Percentiles rank a stretch among this genome's conserved stretches.
phyloP scores from a whole-genome alignment of 2,888 invertebrate genomes.

The Machimus atricapillus region DNA sequence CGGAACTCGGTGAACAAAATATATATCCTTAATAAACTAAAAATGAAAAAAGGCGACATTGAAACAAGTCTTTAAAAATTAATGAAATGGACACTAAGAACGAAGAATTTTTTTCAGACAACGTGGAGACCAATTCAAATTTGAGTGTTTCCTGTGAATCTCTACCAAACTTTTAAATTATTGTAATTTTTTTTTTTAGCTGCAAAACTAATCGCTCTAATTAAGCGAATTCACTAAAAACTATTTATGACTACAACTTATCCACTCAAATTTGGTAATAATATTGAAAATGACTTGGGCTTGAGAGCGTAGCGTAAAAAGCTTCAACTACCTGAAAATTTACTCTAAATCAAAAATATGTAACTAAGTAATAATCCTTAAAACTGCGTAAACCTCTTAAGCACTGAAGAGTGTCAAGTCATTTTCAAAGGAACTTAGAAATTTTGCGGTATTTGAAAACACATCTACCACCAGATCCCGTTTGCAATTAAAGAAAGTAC shows the following conservation, averaged over 20 bases:
- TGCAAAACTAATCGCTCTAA: not conserved
- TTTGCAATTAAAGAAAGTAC: conserved; percentile 13
- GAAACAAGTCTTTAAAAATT: conserved; percentile 12
- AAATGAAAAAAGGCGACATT: conserved; percentile 14
- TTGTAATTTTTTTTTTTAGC: not conserved
- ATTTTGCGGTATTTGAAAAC: conserved; percentile 14
- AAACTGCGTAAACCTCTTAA: not conserved
- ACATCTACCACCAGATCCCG: conserved; percentile 48
- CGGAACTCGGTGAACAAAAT: not conserved
- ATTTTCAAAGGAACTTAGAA: conserved; percentile 43
- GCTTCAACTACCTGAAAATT: not conserved
- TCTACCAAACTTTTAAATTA: not conserved
- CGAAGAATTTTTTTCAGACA: conserved; percentile 16
- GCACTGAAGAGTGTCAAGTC: conserved; percentile 40
- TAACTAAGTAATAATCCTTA: not conserved
- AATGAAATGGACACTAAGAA: conserved; percentile 29
- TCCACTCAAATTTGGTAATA: conserved; percentile 23
- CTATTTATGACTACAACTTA: not conserved
- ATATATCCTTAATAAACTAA: not conserved
- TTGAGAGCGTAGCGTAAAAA: not conserved
- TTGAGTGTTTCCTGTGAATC: conserved; percentile 11
- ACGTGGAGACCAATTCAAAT: conserved; percentile 19
- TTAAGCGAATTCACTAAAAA: not conserved
- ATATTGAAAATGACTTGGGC: conserved; percentile 13
- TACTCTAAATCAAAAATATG: not conserved